Evolutionary conservation across 1,140 invertebrate species (phyloP).

Genomic region (Danaus melanippus): DNA sequence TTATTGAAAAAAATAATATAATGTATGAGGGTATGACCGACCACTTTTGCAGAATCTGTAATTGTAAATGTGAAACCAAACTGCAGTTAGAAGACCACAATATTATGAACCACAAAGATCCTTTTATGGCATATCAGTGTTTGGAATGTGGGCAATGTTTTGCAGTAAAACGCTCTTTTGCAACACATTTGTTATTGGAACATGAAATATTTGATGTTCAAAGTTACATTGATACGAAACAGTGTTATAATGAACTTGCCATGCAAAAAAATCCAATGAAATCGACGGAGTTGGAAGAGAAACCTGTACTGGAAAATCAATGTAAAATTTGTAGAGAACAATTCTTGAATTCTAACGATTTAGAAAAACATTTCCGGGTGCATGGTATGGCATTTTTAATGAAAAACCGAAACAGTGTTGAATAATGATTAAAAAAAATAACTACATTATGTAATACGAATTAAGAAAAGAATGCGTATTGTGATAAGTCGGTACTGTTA

Average conservation of each 20-base stretch:
- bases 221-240: conserved; percentile 73
- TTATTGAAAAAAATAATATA: too few relatives aligned
- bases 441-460: too few relatives aligned
- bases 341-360: conserved; percentile 71
- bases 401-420: conserved; percentile 36
- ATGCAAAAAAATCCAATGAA: conserved; percentile 58
- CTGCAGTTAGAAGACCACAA: conserved; percentile 71
- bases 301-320: conserved; percentile 74
- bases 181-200: conserved; percentile 76
- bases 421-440: too few relatives aligned
- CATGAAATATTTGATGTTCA: conserved; percentile 74
- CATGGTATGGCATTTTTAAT: conserved; percentile 80
- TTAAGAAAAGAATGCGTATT: too few relatives aligned
- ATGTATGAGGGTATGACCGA: too few relatives aligned
- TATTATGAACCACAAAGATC: conserved; percentile 65
- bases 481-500: too few relatives aligned
- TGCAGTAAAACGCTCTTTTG: conserved; percentile 76
- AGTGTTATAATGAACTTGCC: conserved; percentile 71
- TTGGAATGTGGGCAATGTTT: conserved; percentile 80
- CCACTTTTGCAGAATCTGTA: conserved; percentile 70
- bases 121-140: conserved; percentile 75
- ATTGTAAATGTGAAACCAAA: conserved; percentile 65
- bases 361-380: conserved; percentile 76
- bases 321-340: conserved; percentile 77
- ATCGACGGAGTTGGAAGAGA: conserved; percentile 33